phyloP scores from a whole-genome alignment of 2,113 vertebrate species.

The Psittacula cyanocephala region DNA sequence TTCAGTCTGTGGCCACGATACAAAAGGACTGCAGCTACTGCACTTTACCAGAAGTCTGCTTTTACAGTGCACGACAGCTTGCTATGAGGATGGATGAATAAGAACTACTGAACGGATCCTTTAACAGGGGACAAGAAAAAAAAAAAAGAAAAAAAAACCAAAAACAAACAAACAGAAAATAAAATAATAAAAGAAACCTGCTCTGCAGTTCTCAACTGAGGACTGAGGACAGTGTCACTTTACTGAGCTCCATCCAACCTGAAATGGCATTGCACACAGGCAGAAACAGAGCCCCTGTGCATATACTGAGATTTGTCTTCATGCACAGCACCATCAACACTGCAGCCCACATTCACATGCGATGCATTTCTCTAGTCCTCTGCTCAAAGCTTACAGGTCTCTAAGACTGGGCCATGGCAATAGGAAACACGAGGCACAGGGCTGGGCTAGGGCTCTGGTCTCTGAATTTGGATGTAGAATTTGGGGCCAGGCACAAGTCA shows the following conservation, averaged over 20 bases:
- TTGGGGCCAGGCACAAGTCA: background rate
- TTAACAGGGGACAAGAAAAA: background rate
- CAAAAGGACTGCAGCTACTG: background rate
- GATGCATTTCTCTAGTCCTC: background rate
- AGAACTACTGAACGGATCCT: background rate
- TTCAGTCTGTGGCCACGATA: background rate
- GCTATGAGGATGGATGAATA: background rate
- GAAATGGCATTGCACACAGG: rapidly evolving
- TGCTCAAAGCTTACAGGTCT: background rate
- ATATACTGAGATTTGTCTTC: background rate
- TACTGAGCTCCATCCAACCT: background rate
- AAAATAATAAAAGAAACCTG: background rate
- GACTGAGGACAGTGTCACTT: background rate
- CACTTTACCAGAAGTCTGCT: background rate
- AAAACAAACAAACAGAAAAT: background rate
- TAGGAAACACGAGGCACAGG: background rate
- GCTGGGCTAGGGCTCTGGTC: background rate
- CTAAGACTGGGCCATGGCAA: background rate
- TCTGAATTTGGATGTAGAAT: background rate
- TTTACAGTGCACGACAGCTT: rapidly evolving
- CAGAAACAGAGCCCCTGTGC: background rate
- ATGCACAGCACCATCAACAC: background rate
- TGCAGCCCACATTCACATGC: rapidly evolving
- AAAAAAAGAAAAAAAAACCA: background rate
- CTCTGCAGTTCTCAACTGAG: background rate